Percentiles rank a stretch among this genome's conserved stretches.
phyloP scores from a whole-genome alignment of 2,113 vertebrate genomes.

The Marcusenius ussheri region DNA sequence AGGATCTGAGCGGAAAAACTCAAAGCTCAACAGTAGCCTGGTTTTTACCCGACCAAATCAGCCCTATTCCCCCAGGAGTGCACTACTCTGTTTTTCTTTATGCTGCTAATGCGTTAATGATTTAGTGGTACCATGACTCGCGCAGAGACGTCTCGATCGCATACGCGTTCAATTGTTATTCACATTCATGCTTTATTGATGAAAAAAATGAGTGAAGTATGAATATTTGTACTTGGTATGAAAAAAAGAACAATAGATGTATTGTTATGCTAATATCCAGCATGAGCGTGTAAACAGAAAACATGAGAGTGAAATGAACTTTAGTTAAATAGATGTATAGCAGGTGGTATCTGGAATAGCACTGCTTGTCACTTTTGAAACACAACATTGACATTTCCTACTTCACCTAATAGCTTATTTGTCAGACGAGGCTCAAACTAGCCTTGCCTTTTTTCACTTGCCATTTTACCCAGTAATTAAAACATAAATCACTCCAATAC shows the following conservation, averaged over 20 bases:
- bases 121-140: background rate
- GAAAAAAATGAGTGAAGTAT: background rate
- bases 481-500: slow-evolving; percentile 13
- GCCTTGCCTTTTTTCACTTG: background rate
- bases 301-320: background rate
- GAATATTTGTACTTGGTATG: background rate
- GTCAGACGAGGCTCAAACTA: background rate
- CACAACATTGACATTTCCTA: background rate
- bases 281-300: background rate
- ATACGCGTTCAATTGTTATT: background rate
- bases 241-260: background rate
- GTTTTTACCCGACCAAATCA: slow-evolving; percentile 12
- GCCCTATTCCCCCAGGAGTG: slow-evolving; percentile 19
- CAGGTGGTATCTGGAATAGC: background rate
- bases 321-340: background rate
- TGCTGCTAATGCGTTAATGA: background rate
- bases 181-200: background rate
- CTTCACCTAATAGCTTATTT: background rate
- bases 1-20: slow-evolving; percentile 16
- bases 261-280: background rate
- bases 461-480: slow-evolving; percentile 18
- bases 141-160: background rate
- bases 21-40: slow-evolving; percentile 12
- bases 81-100: background rate
- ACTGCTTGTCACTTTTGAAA: background rate